A percentile compares a stretch with the other conserved stretches of the same genome.
These are phyloP conservation scores for Cossypha caffra DNA, from an alignment of 2,797 vertebrate genomes.

Conservation along the genomic window DNA sequence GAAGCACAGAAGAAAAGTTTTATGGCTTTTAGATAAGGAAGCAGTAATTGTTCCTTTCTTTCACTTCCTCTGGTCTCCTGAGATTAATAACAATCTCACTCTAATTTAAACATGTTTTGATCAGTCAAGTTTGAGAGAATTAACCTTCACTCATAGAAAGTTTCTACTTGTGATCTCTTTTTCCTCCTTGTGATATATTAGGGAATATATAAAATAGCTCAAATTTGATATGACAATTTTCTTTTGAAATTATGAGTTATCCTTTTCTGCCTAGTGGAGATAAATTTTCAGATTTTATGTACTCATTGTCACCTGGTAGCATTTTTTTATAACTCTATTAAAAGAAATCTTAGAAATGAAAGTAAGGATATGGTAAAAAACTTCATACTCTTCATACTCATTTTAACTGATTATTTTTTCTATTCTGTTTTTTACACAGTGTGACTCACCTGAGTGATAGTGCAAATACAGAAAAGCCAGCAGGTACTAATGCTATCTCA, in stretches of 20 bases:
- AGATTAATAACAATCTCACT: not conserved
- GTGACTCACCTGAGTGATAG: not conserved
- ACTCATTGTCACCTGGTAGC: not conserved
- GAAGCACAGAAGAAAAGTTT: not conserved
- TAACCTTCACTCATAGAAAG: not conserved
- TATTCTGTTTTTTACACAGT: not conserved
- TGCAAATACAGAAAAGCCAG: not conserved
- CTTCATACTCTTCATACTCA: not conserved
- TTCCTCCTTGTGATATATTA: not conserved
- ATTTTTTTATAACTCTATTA: not conserved
- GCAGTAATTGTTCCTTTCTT: not conserved
- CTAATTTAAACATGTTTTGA: constrained; percentile 22
- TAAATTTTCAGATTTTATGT: not conserved
- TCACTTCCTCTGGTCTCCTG: not conserved
- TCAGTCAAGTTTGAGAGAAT: not conserved
- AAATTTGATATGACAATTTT: not conserved
- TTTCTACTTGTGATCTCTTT: not conserved
- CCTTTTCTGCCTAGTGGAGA: not conserved
- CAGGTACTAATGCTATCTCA: not conserved
- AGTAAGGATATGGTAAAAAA: not conserved
- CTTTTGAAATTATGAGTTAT: not conserved
- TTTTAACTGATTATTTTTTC: not conserved
- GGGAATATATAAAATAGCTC: not conserved
- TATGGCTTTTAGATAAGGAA: not conserved
- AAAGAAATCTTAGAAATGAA: not conserved